These are phyloP conservation scores for Strix aluco DNA, from an alignment of 2,113 vertebrate species.

Conservation along the genomic window DNA sequence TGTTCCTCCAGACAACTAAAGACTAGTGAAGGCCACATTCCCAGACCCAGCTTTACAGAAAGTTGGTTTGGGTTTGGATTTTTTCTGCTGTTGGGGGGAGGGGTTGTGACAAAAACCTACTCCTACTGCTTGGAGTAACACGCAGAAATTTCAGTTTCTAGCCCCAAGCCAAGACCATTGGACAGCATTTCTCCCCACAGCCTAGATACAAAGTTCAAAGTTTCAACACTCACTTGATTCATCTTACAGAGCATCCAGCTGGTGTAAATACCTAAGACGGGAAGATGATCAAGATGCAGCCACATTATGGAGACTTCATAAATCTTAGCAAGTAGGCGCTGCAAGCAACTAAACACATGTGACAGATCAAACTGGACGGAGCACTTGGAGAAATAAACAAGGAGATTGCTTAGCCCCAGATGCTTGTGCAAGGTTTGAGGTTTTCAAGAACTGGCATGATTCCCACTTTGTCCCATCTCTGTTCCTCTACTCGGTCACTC, in stretches of 20 bases:
- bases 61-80: accelerated
- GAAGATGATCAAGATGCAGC: background rate
- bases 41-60: background rate
- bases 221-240: background rate
- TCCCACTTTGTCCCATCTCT: background rate
- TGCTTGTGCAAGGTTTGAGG: background rate
- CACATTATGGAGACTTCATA: background rate
- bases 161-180: background rate
- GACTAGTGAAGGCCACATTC: background rate
- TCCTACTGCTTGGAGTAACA: background rate
- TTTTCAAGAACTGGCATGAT: background rate
- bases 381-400: background rate
- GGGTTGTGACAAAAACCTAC: background rate
- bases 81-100: background rate
- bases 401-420: background rate
- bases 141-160: background rate
- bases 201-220: background rate
- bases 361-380: background rate
- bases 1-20: background rate
- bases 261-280: background rate
- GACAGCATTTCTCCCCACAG: background rate
- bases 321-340: background rate
- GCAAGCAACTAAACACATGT: background rate
- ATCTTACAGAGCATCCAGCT: background rate
- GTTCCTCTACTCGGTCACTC: background rate